Conservation (phyloP, 2,113 vertebrate genomes). For the Antechinus stuartii region DNA sequence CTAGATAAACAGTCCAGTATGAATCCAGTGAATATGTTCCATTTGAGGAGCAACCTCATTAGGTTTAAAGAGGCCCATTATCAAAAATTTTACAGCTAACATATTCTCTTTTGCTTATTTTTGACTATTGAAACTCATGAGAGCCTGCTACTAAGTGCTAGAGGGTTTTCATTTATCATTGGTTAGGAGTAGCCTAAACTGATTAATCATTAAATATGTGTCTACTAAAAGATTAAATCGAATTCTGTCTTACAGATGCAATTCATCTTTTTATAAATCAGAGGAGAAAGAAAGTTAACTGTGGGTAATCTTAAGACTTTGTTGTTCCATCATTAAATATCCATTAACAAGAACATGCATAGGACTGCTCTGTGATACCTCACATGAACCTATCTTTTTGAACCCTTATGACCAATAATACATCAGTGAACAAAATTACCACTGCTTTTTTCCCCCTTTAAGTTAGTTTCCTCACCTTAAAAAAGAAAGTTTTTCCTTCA, state of each 20-base stretch:
- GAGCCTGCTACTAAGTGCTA: background rate
- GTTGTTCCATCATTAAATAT: background rate
- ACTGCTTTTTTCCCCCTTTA: background rate
- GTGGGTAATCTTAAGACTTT: background rate
- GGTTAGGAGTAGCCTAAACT: background rate
- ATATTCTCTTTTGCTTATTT: background rate
- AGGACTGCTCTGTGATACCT: background rate
- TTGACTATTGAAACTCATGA: background rate
- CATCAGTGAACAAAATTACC: background rate
- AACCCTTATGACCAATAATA: background rate
- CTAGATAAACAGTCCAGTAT: background rate
- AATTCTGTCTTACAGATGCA: background rate
- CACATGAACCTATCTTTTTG: background rate
- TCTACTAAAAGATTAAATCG: background rate
- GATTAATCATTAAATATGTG: background rate
- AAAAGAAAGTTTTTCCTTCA: slow-evolving; percentile 95
- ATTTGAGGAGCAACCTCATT: background rate
- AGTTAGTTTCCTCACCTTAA: slow-evolving; percentile 88
- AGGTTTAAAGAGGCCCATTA: background rate
- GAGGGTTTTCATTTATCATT: background rate
- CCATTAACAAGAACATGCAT: background rate
- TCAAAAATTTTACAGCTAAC: background rate
- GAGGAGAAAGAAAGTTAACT: background rate
- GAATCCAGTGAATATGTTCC: background rate
- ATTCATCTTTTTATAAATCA: background rate